Percentiles rank a stretch among this genome's conserved stretches.
These are phyloP conservation scores for Netta rufina DNA, from an alignment of 2,797 vertebrate species.

Conservation along the genomic window DNA sequence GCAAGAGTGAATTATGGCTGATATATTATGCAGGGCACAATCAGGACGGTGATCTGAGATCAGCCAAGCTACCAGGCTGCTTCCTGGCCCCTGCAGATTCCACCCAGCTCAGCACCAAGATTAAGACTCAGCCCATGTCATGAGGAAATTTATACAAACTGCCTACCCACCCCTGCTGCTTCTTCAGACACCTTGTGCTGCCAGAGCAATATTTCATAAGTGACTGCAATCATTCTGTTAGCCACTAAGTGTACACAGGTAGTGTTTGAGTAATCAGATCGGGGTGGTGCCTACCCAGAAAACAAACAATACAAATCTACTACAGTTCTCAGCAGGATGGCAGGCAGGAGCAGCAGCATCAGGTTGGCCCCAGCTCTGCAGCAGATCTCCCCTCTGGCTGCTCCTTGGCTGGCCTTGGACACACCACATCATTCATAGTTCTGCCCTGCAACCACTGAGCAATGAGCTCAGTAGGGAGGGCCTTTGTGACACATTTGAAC, in stretches of 20 bases:
- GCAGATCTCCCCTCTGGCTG: not conserved
- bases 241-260: not conserved
- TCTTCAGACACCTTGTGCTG: not conserved
- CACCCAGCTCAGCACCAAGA: not conserved
- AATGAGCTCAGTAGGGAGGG: not conserved
- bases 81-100: not conserved
- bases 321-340: not conserved
- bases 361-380: not conserved
- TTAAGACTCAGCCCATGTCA: not conserved
- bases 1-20: not conserved
- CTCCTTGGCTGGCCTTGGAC: not conserved
- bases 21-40: not conserved
- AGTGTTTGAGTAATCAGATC: not conserved
- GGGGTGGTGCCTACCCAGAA: not conserved
- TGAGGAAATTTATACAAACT: not conserved
- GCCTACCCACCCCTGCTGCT: rapidly evolving
- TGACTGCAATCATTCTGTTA: not conserved
- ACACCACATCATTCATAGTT: not conserved
- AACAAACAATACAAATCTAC: not conserved
- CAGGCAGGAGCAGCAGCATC: not conserved
- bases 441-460: rapidly evolving
- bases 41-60: not conserved
- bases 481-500: not conserved
- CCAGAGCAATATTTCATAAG: not conserved
- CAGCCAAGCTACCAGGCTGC: not conserved